A percentile compares a stretch with the other conserved stretches of the same genome.
These are phyloP conservation scores for Uropetala carovei DNA, from an alignment of 2,888 invertebrate genomes.

Conservation along the genomic window DNA sequence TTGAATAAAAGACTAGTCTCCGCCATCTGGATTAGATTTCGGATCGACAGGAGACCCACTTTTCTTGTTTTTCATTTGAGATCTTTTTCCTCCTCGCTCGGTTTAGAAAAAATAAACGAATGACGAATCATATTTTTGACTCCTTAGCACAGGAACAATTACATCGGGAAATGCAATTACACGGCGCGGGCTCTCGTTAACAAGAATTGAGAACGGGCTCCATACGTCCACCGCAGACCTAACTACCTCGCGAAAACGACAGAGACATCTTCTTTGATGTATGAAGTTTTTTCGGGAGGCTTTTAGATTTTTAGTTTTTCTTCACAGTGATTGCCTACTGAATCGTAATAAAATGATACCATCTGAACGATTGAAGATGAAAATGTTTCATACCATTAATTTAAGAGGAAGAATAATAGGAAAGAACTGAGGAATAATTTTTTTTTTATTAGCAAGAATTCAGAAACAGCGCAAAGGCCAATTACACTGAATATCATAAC, in stretches of 20 bases:
- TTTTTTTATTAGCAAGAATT: too few species aligned
- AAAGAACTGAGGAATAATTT: too few species aligned
- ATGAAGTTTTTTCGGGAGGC: not conserved
- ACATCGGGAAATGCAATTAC: not conserved
- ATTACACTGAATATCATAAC: too few species aligned
- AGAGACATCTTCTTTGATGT: not conserved
- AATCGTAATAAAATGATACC: too few species aligned
- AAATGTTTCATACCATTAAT: too few species aligned
- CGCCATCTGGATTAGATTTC: not conserved
- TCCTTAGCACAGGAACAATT: not conserved
- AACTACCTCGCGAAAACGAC: not conserved
- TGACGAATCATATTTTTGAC: too few species aligned
- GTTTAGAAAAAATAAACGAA: too few species aligned
- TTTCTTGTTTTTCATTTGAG: not conserved
- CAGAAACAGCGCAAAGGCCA: too few species aligned
- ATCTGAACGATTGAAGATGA: too few species aligned
- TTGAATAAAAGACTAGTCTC: not conserved
- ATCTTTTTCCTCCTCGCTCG: not conserved
- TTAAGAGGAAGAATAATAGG: too few species aligned
- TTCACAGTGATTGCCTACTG: too few species aligned
- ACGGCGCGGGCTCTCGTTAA: conserved; percentile 3
- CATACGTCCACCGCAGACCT: not conserved
- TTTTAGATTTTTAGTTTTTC: too few species aligned
- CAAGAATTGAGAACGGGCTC: not conserved
- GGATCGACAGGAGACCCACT: not conserved